phyloP scores from a whole-genome alignment of 1,140 invertebrate genomes.

The Cyclina sinensis region DNA sequence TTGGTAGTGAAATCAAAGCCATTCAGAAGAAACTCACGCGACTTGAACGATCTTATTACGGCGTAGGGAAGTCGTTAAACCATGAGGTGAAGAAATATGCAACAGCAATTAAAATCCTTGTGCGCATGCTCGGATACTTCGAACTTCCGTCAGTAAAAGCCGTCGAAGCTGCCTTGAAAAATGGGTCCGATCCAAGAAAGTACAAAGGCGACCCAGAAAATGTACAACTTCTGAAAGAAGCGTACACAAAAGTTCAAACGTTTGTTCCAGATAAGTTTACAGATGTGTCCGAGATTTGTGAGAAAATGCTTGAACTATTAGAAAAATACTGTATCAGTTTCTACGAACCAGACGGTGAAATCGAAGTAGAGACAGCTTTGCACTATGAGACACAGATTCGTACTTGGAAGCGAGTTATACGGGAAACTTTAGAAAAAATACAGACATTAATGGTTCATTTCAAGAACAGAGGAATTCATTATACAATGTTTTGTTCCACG shows the following conservation, averaged over 20 bases:
- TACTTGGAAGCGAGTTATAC: slow-evolving; percentile 67
- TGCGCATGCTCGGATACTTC: slow-evolving; percentile 69
- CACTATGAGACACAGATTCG: slow-evolving; percentile 76
- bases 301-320: slow-evolving; percentile 66
- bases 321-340: slow-evolving; percentile 80
- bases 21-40: slow-evolving; percentile 66
- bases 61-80: slow-evolving; percentile 69
- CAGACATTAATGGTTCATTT: slow-evolving; percentile 49
- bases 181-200: slow-evolving; percentile 60
- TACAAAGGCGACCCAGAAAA: slow-evolving; percentile 71
- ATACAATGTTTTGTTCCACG: slow-evolving; percentile 63
- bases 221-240: slow-evolving; percentile 70
- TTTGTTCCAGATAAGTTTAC: slow-evolving; percentile 71
- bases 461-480: slow-evolving; percentile 51
- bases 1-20: slow-evolving; percentile 68
- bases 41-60: slow-evolving; percentile 75
- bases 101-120: slow-evolving; percentile 70
- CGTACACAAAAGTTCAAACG: slow-evolving; percentile 68
- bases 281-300: slow-evolving; percentile 57
- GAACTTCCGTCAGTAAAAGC: slow-evolving; percentile 68
- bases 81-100: slow-evolving; percentile 72
- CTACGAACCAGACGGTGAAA: slow-evolving; percentile 71
- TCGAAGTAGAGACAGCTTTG: slow-evolving; percentile 74
- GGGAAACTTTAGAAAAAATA: slow-evolving; percentile 63
- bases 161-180: slow-evolving; percentile 71